Evolutionary conservation across 2,888 invertebrate species (phyloP), one percentile per base, ranked within the genome.

Genomic region (Volucella zonaria): DNA sequence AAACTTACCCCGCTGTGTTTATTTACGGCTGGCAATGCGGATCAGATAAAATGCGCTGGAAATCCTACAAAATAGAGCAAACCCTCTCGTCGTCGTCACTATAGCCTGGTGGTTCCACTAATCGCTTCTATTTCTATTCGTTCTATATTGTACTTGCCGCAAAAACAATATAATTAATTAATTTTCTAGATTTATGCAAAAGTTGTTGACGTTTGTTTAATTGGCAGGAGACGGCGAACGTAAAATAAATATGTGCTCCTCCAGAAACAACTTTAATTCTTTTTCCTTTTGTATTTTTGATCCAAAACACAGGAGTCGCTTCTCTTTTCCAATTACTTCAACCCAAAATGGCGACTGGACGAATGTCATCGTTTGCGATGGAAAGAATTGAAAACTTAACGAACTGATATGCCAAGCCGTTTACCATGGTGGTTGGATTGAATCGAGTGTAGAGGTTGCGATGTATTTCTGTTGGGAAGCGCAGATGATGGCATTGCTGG

Each of bases 261-360:
- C 47, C 49, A 38, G 18, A 15, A 18, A 51, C 49, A 59, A 31
- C 14, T 51, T 31, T 23, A 42, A 59, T 61, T 43, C n/a, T 54
- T 61, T 56, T 70, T 47, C 38, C 74, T 47, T 61, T 83, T 71
- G 62, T 82, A 70, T 78, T 74, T 86, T 86, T 78, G 86, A 86
- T 70, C 74, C 74, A 86, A 82, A 82, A 82, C 82, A 82, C 82
- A 78, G 81, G 54, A 77, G 82, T 86, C 82, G 86, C 82, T 86
- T 78, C 54, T 59, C 12, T 86, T 81, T 86, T 86, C 76, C 86
- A 78, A 86, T 86, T 86, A 86, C 86, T 86, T 82, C 86, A 86
- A 86, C 86, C 85, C 70, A 86, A 86, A 86, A 86, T 86, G 86
- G 86, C 86, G 62, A 73, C 78, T 86, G 45, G 52, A 82, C 86